Evolutionary conservation across 2,113 vertebrate genomes (phyloP).

Genomic region (Scopus umbretta): DNA sequence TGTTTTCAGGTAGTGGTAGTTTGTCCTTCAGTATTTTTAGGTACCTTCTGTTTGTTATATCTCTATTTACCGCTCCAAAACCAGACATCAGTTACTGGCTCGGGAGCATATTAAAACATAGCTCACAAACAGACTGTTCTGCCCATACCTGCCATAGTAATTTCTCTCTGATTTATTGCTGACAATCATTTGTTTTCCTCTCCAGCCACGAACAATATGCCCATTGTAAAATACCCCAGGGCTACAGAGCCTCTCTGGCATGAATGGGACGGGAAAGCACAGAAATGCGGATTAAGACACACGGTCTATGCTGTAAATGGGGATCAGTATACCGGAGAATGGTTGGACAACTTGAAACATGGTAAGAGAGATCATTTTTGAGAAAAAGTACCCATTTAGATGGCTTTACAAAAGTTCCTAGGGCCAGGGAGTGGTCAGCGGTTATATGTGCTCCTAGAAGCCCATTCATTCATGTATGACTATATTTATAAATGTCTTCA

Average conservation of each 20-base stretch:
- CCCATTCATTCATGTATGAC: not conserved
- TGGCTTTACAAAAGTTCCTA: not conserved
- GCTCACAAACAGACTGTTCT: not conserved
- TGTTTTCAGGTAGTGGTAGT: not conserved
- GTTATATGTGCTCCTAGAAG: not conserved
- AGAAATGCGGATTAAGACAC: constrained; percentile 78
- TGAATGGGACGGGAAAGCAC: constrained; percentile 78
- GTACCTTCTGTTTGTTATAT: not conserved
- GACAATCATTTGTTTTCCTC: not conserved
- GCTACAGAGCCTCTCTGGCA: constrained; percentile 56
- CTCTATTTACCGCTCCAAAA: not conserved
- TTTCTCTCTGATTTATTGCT: not conserved
- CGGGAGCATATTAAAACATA: not conserved
- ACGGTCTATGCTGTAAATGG: constrained; percentile 77
- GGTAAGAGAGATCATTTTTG: constrained; percentile 68
- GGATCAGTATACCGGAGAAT: constrained; percentile 85
- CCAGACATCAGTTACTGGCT: not conserved
- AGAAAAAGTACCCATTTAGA: not conserved
- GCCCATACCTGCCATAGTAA: not conserved
- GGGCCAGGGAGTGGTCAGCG: not conserved
- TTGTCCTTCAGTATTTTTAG: not conserved
- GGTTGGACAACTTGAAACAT: constrained; percentile 84
- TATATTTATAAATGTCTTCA: not conserved
- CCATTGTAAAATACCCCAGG: constrained; percentile 60
- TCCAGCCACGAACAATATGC: constrained; percentile 69